These are phyloP conservation scores for Geococcyx californianus DNA, from an alignment of 2,113 vertebrate genomes.

Conservation along the genomic window DNA sequence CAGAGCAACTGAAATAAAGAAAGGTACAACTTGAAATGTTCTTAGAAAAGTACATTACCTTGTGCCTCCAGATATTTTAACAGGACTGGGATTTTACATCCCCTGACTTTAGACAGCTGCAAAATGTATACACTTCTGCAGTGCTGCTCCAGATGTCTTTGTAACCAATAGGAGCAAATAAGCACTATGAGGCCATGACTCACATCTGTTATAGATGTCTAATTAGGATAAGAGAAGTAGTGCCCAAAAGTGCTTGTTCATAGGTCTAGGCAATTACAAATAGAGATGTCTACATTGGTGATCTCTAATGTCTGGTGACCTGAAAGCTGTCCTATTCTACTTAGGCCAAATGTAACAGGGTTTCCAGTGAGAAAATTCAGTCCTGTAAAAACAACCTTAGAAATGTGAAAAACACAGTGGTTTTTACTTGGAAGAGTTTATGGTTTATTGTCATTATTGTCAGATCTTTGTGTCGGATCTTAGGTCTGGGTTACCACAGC, in stretches of 20 bases:
- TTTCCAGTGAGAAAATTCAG: neutral
- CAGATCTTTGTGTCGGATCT: neutral
- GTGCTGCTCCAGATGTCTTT: fast-evolving
- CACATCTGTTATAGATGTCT: neutral
- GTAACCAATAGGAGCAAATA: neutral
- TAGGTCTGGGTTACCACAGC: neutral
- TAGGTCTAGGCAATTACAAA: neutral
- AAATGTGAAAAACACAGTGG: neutral
- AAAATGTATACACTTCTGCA: neutral
- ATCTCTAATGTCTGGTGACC: neutral
- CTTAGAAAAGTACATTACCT: neutral
- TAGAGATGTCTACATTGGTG: neutral
- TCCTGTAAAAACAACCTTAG: neutral
- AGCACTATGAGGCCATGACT: neutral
- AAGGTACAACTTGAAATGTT: neutral
- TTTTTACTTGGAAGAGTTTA: neutral
- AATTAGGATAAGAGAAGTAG: neutral
- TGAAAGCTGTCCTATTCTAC: neutral
- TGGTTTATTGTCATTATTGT: neutral
- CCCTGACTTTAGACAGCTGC: neutral
- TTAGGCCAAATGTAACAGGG: neutral
- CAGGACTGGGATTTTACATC: neutral
- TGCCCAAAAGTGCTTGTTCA: neutral
- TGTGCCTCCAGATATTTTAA: neutral
- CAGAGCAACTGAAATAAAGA: neutral